Evolutionary conservation across 2,888 invertebrate genomes (phyloP), one percentile per base, ranked within the genome.

Genomic region (Conus canariensis): DNA sequence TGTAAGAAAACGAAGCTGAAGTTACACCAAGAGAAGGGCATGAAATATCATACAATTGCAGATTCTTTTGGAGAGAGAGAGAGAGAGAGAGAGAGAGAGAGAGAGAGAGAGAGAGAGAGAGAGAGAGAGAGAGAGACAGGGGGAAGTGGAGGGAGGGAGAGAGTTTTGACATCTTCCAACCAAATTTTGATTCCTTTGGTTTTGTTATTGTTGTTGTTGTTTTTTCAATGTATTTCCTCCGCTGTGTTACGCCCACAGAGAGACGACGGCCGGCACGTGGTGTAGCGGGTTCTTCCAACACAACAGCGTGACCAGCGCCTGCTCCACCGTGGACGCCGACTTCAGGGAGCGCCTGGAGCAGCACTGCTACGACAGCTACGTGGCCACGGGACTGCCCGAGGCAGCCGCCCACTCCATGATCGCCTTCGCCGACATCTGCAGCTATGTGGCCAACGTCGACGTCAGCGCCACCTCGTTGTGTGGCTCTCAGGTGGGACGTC

Each of bases 241-340:
- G 30, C 30, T 30, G 30, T 30, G 30, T 30, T 30, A 30, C 30
- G 30, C 30, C 30, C 30, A 30, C 85, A 85, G 85, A 25, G 85
- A 85, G 60, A 14, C 25, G 9, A 85, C 85, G 14, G 85, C 85
- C 25, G 25, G 22, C 60, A 60, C 25, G 8, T 25, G 59, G 60
- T 85, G 85, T 25, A 60, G 25, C 25, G 85, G 85, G 5, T 85
- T 85, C 60, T 85, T 85, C 85, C 85, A 85, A 16, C 85, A 85
- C 85, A 4, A 16, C n/a, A 85, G 85, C 85, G 25, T 85, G 5
- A 85, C 85, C 12, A 60, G 60, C 60, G 9, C 85, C 14, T 85
- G 85, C n/a, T 60, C 59, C 25, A 14, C 25, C 7, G 85, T 85
- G 85, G 85, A 85, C 25, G 56, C 85, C n/a, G 85, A 85, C 60